phyloP scores from a whole-genome alignment of 2,797 vertebrate genomes.

The Neomorphus geoffroyi region DNA sequence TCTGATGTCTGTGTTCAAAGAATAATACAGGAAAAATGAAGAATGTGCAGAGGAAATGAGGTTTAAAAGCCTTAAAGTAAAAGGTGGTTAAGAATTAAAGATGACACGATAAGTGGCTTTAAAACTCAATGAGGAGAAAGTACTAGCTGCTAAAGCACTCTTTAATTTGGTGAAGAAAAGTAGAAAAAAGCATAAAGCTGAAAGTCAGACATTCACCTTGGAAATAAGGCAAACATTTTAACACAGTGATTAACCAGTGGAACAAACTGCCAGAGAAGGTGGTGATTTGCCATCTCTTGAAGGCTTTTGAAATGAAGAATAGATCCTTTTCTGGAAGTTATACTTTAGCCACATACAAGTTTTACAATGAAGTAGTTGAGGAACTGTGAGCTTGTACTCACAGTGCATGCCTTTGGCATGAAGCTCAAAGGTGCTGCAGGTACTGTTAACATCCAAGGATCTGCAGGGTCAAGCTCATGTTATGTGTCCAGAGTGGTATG shows the following conservation, averaged over 20 bases:
- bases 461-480: not conserved
- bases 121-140: not conserved
- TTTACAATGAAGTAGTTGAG: not conserved
- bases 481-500: not conserved
- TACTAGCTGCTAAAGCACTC: slow-evolving; percentile 8
- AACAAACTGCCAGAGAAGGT: not conserved
- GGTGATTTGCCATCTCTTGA: slow-evolving; percentile 12
- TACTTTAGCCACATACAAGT: not conserved
- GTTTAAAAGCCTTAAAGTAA: not conserved
- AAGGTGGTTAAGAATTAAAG: not conserved
- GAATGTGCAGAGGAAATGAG: not conserved
- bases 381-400: not conserved
- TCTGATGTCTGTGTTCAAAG: not conserved
- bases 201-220: not conserved
- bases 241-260: not conserved
- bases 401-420: not conserved
- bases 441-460: not conserved
- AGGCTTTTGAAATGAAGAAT: not conserved
- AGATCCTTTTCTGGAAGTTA: not conserved
- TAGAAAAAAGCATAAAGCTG: not conserved
- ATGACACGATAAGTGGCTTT: slow-evolving; percentile 15
- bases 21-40: not conserved
- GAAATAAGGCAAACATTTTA: slow-evolving; percentile 24
- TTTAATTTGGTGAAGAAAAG: slow-evolving; percentile 44
- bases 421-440: not conserved